These are phyloP conservation scores for Crypturellus tataupa DNA, from an alignment of 2,797 vertebrate species.

Conservation along the genomic window DNA sequence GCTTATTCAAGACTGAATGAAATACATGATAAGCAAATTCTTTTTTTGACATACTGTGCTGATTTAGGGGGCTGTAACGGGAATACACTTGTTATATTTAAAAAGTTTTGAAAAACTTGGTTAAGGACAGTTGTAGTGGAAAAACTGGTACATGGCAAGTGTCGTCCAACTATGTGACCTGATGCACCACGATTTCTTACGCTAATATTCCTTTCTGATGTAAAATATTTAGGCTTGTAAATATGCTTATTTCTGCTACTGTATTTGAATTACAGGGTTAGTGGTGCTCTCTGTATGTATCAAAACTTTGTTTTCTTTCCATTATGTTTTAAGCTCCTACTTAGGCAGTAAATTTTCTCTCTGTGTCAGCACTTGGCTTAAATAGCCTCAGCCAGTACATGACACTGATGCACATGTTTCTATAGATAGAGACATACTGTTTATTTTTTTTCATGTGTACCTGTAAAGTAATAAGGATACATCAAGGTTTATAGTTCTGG, in stretches of 20 bases:
- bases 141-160: background rate
- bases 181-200: background rate
- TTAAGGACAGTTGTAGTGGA: background rate
- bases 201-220: background rate
- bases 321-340: background rate
- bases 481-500: background rate
- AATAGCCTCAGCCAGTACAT: background rate
- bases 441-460: background rate
- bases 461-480: background rate
- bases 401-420: background rate
- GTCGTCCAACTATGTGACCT: background rate
- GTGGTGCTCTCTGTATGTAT: background rate
- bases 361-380: background rate
- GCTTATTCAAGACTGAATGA: background rate
- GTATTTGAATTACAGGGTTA: background rate
- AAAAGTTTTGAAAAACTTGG: background rate
- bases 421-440: background rate
- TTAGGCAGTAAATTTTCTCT: background rate
- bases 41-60: background rate
- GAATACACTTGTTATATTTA: background rate
- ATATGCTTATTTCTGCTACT: background rate
- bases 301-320: background rate
- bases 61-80: background rate
- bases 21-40: background rate
- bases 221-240: background rate